Base-by-base conservation (phyloP, 64 coral and sea anemone species). In the Stichodactyla helianthus region DNA sequence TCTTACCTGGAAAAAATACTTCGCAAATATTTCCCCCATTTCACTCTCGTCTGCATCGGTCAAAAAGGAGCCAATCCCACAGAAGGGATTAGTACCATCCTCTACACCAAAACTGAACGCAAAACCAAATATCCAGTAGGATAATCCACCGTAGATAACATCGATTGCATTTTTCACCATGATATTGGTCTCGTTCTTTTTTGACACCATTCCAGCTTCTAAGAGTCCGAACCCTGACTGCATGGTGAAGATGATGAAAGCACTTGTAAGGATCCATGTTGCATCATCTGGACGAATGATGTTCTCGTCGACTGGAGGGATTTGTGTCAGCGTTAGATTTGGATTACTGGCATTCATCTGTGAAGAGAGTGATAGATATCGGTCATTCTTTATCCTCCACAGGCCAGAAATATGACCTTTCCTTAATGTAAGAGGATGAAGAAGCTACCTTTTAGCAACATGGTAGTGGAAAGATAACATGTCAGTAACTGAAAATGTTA, bases 201-300 rank as follows among this genome's bases (percentile, higher is more conserved):
- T 85, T 12, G 88, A 90, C 12, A 85, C 88, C 88, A 90, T 90
- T 0, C 88, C 88, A 10, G 88, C 65, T 54, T 90, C 88, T 25
- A 90, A 28, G 4, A 90, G 51, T 18, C 88, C 88, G 71, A 90
- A 90, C 6, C 88, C 88, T 9, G 88, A 90, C 70, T 90, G 88
- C 82, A 85, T 90, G 52, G 88, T 90, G 19, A 90, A 90, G 28
- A 90, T 90, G n/a, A 90, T 90, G 20, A 85, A 90, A 17, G 88
- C 82, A 17, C 61, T 76, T 7, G 88, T 85, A 18, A 90, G 88
- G 83, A 90, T 90, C 88, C 88, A 90, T 18, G 88, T 90, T 19
- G 88, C 88, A 20, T 90, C 82, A 56, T 90, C 88, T 6, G 82
- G 70, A 6, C 70, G 65, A 81, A 79, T 88, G 10, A 86, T 6